Conservation (phyloP, 2,888 invertebrate genomes). For the Tineola bisselliella region DNA sequence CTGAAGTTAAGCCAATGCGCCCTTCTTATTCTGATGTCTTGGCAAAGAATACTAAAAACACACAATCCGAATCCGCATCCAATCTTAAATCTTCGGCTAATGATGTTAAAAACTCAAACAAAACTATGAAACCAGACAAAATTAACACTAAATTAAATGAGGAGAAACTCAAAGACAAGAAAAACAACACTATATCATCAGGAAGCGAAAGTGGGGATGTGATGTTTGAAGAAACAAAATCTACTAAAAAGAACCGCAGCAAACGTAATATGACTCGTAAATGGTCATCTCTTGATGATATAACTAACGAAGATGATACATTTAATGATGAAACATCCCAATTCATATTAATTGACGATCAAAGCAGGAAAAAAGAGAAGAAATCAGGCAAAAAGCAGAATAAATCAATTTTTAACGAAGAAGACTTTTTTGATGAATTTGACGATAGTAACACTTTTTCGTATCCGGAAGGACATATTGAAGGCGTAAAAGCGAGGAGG, state of each 20-base stretch:
- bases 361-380: constrained; percentile 49
- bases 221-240: constrained; percentile 48
- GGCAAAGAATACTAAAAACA: constrained; percentile 71
- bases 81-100: constrained; percentile 45
- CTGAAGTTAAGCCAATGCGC: constrained; percentile 88
- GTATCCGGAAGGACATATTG: constrained; percentile 44
- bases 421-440: constrained; percentile 33
- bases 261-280: constrained; percentile 60
- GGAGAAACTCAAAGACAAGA: constrained; percentile 46
- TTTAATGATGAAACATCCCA: constrained; percentile 43
- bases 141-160: constrained; percentile 29
- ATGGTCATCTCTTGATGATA: constrained; percentile 71
- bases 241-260: constrained; percentile 50
- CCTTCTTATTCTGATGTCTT: constrained; percentile 87
- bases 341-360: constrained; percentile 56
- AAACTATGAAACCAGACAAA: constrained; percentile 54
- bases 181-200: constrained; percentile 45
- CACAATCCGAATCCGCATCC: constrained; percentile 49
- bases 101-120: constrained; percentile 43
- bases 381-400: constrained; percentile 36
- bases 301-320: constrained; percentile 52
- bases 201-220: constrained; percentile 62
- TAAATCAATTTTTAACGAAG: constrained; percentile 33
- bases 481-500: constrained; percentile 44
- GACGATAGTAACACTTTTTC: constrained; percentile 39